Percentiles rank a stretch among this genome's conserved stretches.
These are phyloP conservation scores for Spea bombifrons DNA, from an alignment of 2,113 vertebrate genomes.

Conservation along the genomic window DNA sequence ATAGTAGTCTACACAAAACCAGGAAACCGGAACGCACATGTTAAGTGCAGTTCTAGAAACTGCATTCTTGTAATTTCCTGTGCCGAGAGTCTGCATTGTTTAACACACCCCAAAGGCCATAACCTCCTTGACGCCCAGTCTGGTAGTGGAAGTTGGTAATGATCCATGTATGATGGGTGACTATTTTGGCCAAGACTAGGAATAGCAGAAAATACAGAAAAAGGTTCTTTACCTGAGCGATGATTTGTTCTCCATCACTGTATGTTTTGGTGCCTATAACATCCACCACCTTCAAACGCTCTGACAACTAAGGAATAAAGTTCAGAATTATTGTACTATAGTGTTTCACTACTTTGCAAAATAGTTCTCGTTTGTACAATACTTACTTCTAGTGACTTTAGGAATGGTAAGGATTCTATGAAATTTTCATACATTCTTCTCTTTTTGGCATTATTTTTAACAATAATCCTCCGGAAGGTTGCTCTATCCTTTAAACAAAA, in stretches of 20 bases:
- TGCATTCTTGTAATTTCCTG: too few species aligned
- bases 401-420: constrained; percentile 93
- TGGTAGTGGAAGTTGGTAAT: too few species aligned
- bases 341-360: too few species aligned
- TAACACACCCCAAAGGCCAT: too few species aligned
- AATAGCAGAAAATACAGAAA: not conserved
- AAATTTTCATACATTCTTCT: constrained; percentile 95
- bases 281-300: constrained; percentile 97
- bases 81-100: too few species aligned
- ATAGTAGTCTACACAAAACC: too few species aligned
- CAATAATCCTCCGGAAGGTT: constrained; percentile 93
- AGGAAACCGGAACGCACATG: too few species aligned
- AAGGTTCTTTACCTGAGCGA: constrained; percentile 82
- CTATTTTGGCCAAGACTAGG: not conserved
- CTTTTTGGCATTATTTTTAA: constrained; percentile 98
- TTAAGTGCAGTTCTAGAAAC: too few species aligned
- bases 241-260: constrained; percentile 89
- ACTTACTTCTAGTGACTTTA: constrained; percentile 94
- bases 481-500: constrained; percentile 71
- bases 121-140: too few species aligned
- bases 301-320: constrained; percentile 74
- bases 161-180: too few species aligned
- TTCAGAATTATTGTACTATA: not conserved
- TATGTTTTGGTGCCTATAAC: constrained; percentile 90
- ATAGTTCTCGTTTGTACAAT: not conserved